Conservation (phyloP, 2,797 vertebrate species). For the Phoxinus dragarum region DNA sequence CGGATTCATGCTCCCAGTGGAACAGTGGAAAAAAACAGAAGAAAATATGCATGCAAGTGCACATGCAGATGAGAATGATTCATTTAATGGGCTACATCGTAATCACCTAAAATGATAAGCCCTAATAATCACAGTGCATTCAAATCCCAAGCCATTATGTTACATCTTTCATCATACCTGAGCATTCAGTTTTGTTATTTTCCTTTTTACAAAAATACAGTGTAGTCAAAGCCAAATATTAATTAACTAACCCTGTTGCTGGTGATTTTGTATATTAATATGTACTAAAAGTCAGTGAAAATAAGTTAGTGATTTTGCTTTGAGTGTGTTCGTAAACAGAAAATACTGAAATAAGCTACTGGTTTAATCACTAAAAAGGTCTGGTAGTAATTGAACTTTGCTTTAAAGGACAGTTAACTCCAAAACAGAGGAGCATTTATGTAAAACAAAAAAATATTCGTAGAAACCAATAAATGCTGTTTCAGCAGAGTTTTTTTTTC, state of each 20-base stretch:
- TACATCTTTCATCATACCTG: neutral
- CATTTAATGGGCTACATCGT: conserved; percentile 13
- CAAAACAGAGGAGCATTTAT: neutral
- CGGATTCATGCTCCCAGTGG: conserved; percentile 38
- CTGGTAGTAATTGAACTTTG: neutral
- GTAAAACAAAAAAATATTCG: neutral
- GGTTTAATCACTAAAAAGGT: neutral
- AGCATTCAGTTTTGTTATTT: neutral
- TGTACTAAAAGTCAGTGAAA: neutral
- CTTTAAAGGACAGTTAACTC: neutral
- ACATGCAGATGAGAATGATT: conserved; percentile 25
- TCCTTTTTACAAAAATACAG: neutral
- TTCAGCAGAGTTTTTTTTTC: neutral
- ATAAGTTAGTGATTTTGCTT: neutral
- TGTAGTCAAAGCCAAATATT: neutral
- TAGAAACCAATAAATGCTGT: neutral
- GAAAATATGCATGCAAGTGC: conserved; percentile 19
- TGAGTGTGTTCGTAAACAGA: neutral
- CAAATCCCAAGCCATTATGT: conserved; percentile 13
- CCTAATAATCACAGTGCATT: conserved; percentile 19
- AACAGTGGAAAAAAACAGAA: conserved; percentile 10
- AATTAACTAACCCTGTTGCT: neutral
- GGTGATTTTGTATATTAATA: neutral
- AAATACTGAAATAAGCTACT: neutral
- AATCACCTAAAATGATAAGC: conserved; percentile 37